Conservation (phyloP, 2,888 invertebrate genomes). For the Synergus gifuensis region DNA sequence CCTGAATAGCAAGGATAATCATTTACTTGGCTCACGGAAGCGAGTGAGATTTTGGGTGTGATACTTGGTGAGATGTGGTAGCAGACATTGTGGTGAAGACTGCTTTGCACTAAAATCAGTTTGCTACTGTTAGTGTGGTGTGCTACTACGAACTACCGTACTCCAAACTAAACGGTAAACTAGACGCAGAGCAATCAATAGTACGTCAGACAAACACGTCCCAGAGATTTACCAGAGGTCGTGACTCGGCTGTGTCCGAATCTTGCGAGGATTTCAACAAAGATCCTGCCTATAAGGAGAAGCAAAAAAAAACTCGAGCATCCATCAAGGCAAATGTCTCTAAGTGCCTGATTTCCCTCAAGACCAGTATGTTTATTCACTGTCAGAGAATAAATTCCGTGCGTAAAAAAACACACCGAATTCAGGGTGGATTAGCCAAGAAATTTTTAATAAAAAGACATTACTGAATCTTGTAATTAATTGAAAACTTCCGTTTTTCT, state of each 20-base stretch:
- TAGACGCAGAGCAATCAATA: slow-evolving; percentile 58
- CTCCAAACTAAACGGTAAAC: slow-evolving; percentile 53
- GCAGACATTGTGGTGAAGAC: slow-evolving; percentile 48
- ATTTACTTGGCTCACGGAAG: slow-evolving; percentile 48
- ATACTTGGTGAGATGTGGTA: slow-evolving; percentile 48
- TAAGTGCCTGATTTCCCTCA: not conserved
- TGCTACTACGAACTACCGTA: slow-evolving; percentile 33
- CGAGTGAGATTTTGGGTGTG: slow-evolving; percentile 30
- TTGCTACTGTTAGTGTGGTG: slow-evolving; percentile 43
- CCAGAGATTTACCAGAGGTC: slow-evolving; percentile 36
- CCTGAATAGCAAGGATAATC: slow-evolving; percentile 45
- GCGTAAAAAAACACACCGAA: not conserved
- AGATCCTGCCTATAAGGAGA: not conserved
- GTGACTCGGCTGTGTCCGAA: slow-evolving; percentile 20
- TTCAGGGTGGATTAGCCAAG: not conserved
- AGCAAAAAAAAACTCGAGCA: not conserved
- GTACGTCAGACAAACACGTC: slow-evolving; percentile 57
- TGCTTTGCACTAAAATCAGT: slow-evolving; percentile 48
- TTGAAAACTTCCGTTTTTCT: too few species aligned
- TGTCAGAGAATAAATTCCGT: not conserved
- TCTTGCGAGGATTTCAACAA: slow-evolving; percentile 18
- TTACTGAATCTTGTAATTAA: not conserved
- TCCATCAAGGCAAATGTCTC: not conserved
- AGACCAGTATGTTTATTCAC: not conserved
- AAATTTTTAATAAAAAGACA: not conserved